Evolutionary conservation across 2,113 vertebrate species (phyloP), one percentile per base, ranked within the genome.

Genomic region (Anarrhichthys ocellatus): DNA sequence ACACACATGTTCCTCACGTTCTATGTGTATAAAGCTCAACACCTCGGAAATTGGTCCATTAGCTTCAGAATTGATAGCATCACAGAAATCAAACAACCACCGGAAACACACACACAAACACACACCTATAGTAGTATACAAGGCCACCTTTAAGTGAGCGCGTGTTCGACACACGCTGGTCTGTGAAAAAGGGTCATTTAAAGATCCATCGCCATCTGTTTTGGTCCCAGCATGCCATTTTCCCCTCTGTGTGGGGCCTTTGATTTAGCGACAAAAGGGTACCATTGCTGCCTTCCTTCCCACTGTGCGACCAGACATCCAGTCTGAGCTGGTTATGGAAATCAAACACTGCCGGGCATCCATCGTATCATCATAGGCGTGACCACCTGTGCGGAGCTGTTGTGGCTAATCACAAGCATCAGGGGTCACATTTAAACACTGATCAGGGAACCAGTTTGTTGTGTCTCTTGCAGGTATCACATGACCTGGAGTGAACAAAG

Each of bases 171-270:
- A 62, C 90, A 88, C 17, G 74, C 85, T 83, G 83, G 62, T 79
- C 81, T 84, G 85, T 88, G 81, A 85, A 86, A 91, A 73, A 77
- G 80, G 89, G 89, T 90, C 78, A 90, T 89, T 92, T 91, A 88
- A 88, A 91, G 87, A 89, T 88, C 79, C 82, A 89, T 82, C 58
- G 29, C 84, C 91, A 91, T 92, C 90, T 91, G 88, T 87, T 93
- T 80, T 73, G 76, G 73, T 81, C 85, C 61, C 89, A 86, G 77
- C 85, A 56, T 78, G 87, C 81, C 74, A 89, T 89, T 91, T 18
- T 89, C 80, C 46, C 84, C 91, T 80, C 86, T 15, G 84, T 46
- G 18, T 34, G 83, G 88, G 42, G 76, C 83, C 82, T 92, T 84
- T 91, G 85, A 92, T 87, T 82, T 81, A 83, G 59, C 13, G 62